These are phyloP conservation scores for Amphiura filiformis DNA, from an alignment of 35 echinoderm and acorn worm species.

Conservation along the genomic window DNA sequence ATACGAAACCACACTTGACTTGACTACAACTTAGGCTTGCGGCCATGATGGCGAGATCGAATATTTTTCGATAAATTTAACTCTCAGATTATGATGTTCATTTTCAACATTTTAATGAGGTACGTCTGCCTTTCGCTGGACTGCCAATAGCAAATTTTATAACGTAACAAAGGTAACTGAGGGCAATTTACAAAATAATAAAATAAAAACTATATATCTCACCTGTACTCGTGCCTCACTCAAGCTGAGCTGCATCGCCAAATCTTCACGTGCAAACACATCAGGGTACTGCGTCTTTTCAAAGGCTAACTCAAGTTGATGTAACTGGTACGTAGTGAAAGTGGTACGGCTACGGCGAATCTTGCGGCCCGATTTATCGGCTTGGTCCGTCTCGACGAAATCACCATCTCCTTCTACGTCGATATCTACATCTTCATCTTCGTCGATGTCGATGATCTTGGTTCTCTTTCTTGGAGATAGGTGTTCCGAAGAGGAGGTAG, in stretches of 20 bases:
- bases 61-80: too few relatives aligned
- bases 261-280: slow-evolving; percentile 77
- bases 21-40: too few relatives aligned
- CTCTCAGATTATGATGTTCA: too few relatives aligned
- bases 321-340: slow-evolving; percentile 92
- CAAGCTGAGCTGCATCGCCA: slow-evolving; percentile 71
- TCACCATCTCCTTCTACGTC: background rate
- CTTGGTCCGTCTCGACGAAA: background rate
- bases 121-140: too few relatives aligned
- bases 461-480: background rate
- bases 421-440: background rate
- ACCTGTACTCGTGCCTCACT: slow-evolving; percentile 96
- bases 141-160: too few relatives aligned
- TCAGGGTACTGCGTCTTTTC: slow-evolving; percentile 98
- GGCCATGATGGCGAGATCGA: too few relatives aligned
- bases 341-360: slow-evolving; percentile 75
- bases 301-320: slow-evolving; percentile 88
- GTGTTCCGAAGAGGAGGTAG: background rate
- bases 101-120: too few relatives aligned
- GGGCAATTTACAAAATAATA: too few relatives aligned
- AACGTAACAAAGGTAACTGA: too few relatives aligned
- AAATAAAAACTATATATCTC: too few relatives aligned
- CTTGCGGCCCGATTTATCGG: slow-evolving; percentile 26
- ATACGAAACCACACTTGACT: too few relatives aligned
- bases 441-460: background rate